Percentiles rank a stretch among this genome's conserved stretches.
These are phyloP conservation scores for Montipora sp. DNA, from an alignment of 64 coral and sea anemone species.

Conservation along the genomic window DNA sequence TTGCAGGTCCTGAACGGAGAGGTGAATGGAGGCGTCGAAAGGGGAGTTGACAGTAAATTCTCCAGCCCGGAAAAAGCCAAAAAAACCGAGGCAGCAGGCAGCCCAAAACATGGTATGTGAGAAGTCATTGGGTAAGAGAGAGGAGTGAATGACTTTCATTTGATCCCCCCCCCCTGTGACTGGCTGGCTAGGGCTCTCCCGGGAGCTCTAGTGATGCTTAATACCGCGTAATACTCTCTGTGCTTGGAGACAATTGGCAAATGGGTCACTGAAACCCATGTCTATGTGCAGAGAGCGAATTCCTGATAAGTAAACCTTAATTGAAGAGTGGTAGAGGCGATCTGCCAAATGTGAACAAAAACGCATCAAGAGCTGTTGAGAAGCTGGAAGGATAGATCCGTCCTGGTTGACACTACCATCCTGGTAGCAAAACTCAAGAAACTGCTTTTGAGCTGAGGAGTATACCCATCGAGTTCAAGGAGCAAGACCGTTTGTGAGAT, in stretches of 20 bases:
- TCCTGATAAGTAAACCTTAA: constrained; percentile 13
- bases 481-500: constrained; percentile 16
- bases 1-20: neutral
- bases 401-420: neutral
- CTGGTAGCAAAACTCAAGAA: constrained; percentile 43
- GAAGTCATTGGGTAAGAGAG: neutral
- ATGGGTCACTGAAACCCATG: too few relatives aligned
- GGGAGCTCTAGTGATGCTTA: neutral
- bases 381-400: neutral
- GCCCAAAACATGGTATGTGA: constrained; percentile 23
- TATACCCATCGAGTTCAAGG: constrained; percentile 34
- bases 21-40: neutral
- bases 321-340: neutral
- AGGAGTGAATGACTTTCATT: neutral
- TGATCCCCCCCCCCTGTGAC: neutral
- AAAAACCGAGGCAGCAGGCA: neutral
- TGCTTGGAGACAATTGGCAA: too few relatives aligned
- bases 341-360: neutral
- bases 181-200: neutral
- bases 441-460: neutral
- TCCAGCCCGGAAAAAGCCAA: neutral
- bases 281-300: neutral
- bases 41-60: neutral
- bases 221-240: neutral
- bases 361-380: neutral